Base-by-base conservation (phyloP, 2,113 vertebrate species). In the Rostratula benghalensis region DNA sequence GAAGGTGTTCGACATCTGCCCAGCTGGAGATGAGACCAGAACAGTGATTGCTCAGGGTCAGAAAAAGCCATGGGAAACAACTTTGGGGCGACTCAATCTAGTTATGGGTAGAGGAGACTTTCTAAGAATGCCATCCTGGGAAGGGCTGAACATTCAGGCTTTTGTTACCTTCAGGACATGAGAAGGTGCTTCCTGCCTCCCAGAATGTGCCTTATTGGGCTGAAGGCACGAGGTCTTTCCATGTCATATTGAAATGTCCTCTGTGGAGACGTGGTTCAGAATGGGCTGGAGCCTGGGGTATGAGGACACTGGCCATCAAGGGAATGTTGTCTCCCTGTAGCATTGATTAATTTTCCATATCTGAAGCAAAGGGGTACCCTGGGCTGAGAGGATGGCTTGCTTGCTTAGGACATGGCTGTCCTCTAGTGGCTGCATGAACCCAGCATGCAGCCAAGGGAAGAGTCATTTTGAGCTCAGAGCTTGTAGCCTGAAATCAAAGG, bases 81-180 rank as follows among this genome's bases (percentile, higher is more conserved):
- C 39, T 41, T 46, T 0, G 19, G 28, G 46, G 76, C 81, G 79
- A 63, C 15, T 69, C 2, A 0, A 6, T 25, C 48, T 8, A 7
- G 37, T 60, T 84, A 8, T 0, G 4, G 28, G 50, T 17, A 33
- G 27, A 27, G 53, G 41, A 59, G 63, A 18, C 22, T 43, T 87
- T 65, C 45, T 13, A 51, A 57, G 70, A 74, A 18, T 37, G 39
- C 39, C 33, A 8, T 75, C 39, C 51, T 46, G 60, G 54, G 31
- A 81, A 59, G 41, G 27, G 64, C 35, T 57, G 75, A 68, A 63
- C 46, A 5, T 15, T 46, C 31, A 30, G 37, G n/a, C 30, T 73
- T 51, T 68, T 0, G 0, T 64, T 30, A 14, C 43, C 78, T 92
- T 59, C 75, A 25, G 31, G 67, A 48, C 11, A 9, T 0, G 3